A percentile compares a stretch with the other conserved stretches of the same genome.
Conservation (phyloP, 2,888 invertebrate species). For the Eurytoma adleriae region DNA sequence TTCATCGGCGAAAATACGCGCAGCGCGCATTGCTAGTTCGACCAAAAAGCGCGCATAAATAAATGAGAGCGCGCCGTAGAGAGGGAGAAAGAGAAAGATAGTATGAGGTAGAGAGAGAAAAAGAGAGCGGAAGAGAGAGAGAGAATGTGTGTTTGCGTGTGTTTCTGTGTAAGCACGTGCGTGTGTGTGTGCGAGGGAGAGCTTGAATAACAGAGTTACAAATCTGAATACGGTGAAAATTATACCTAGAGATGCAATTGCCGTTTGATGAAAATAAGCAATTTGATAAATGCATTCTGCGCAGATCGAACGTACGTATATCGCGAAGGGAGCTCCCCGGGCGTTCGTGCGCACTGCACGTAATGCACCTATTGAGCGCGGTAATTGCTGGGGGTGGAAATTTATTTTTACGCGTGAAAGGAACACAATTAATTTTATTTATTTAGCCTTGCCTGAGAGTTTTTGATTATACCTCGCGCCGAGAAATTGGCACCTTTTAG, state of each 20-base stretch:
- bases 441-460: neutral
- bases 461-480: neutral
- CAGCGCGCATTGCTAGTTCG: neutral
- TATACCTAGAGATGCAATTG: neutral
- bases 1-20: conserved; percentile 24
- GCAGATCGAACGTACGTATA: neutral
- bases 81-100: no score
- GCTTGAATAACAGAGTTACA: conserved; percentile 27
- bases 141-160: no score
- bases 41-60: neutral
- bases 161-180: no score
- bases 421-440: neutral
- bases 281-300: conserved; percentile 26
- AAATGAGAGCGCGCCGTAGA: neutral
- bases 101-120: no score
- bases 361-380: no score
- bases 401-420: neutral
- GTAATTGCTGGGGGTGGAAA: neutral
- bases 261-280: conserved; percentile 36
- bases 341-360: no score
- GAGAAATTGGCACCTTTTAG: neutral
- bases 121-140: no score
- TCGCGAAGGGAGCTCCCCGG: neutral
- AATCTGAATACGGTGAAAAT: conserved; percentile 25
- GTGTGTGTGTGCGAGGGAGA: neutral